These are phyloP conservation scores for rat (Rattus norvegicus) DNA, from an alignment of 2,113 vertebrate species.

Conservation along the genomic window DNA sequence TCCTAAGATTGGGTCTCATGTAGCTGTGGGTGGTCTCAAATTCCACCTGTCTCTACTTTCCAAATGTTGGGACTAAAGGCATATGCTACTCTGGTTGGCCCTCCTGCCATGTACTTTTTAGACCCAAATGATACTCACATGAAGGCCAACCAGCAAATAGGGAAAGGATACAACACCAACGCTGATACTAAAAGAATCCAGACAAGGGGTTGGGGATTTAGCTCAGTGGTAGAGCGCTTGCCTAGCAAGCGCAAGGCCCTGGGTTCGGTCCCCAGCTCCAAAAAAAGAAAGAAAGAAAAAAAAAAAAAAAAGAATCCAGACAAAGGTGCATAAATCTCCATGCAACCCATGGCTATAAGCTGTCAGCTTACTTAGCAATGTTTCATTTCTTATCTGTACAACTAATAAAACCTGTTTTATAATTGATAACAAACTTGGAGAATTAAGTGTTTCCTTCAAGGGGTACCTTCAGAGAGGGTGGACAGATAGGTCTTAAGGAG, in stretches of 20 bases:
- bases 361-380: not conserved
- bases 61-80: not conserved
- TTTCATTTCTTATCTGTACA: not conserved
- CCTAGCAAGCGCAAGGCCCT: no score
- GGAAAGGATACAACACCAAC: fast-evolving
- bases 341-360: no score
- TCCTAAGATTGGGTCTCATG: not conserved
- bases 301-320: not conserved
- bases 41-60: not conserved
- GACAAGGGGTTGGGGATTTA: no score
- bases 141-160: not conserved
- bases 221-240: no score
- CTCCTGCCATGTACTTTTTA: not conserved
- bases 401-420: not conserved
- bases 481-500: not conserved
- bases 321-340: not conserved
- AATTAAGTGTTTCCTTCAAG: not conserved
- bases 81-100: not conserved
- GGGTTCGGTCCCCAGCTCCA: no score
- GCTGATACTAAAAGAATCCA: not conserved
- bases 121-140: not conserved
- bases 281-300: no score
- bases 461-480: not conserved
- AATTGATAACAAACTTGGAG: not conserved
- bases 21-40: not conserved